Base-by-base conservation (phyloP, 37 sponge, comb jelly and placozoan genomes). In the Sycon ciliatum region DNA sequence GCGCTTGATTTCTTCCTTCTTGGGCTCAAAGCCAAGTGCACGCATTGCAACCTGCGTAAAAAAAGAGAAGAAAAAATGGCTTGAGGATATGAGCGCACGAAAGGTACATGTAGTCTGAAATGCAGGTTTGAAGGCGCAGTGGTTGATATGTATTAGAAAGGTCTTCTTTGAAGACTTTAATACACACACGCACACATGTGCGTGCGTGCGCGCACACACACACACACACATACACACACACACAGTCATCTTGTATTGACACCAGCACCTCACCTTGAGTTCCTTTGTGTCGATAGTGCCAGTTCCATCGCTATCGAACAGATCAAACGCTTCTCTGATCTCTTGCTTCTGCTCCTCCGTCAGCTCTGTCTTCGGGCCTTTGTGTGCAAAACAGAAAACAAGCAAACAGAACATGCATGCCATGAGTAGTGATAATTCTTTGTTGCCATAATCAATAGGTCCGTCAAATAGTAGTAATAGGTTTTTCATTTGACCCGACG, bases 301-400 rank as follows among this genome's bases (percentile, higher is more conserved):
- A 36, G 89, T 83, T 7, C 98, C 98, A 73, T 91, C 93, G 5
- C 93, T 80, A 81, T 96, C 98, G 75, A 96, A 96, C 32, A 96
- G 76, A 55, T 96, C 98, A 73, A 96, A 96, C 36, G 98, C 98
- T 68, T 96, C 98, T 53, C 85, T 76, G 46, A 96, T 92, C 57
- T 96, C 98, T 38, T 96, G 98, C 71, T 88, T 91, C 72, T 96
- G 98, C 46, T 96, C 98, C 57, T 96, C 98, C 11, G 98, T 91
- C 38, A 96, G 80, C 67, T 96, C 98, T 53, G 73, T 70, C 54
- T 84, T 85, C 13, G 96, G 92, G 37, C 83, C 94, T 88, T 65
- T 13, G 36, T 23, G 16, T n/a, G n/a, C n/a, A n/a, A n/a, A n/a
- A n/a, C n/a, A n/a, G n/a, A n/a, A n/a, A n/a, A n/a, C n/a, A n/a